Evolutionary conservation across 2,797 vertebrate species (phyloP).

Genomic region (Podarcis siculus): DNA sequence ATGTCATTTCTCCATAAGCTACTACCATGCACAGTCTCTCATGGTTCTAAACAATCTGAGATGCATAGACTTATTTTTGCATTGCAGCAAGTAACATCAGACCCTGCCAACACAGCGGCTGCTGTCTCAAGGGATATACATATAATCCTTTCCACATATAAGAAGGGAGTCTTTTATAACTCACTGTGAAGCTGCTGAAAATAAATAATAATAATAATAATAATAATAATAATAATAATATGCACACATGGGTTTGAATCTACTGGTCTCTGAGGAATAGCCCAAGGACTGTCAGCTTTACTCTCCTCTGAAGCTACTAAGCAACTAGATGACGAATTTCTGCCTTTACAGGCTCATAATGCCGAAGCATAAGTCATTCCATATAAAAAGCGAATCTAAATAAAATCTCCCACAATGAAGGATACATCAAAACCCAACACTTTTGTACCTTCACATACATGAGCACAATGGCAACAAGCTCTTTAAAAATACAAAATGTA

Average conservation of each 20-base stretch:
- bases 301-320: conserved; percentile 32
- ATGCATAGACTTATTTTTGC: background rate
- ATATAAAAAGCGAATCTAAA: conserved; percentile 16
- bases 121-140: background rate
- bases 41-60: conserved; percentile 7
- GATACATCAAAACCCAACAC: background rate
- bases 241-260: background rate
- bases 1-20: conserved; percentile 20
- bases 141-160: background rate
- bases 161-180: background rate
- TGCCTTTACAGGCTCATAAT: conserved; percentile 40
- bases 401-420: background rate
- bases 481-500: conserved; percentile 42
- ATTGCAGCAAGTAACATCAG: conserved; percentile 42
- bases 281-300: background rate
- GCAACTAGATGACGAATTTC: conserved; percentile 30
- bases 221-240: background rate
- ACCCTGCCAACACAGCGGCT: background rate
- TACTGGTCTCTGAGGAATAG: background rate
- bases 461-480: conserved; percentile 39
- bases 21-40: conserved; percentile 1
- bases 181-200: conserved; percentile 19
- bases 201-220: background rate
- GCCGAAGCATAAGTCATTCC: conserved; percentile 11
- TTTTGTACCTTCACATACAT: conserved; percentile 29